Conservation (phyloP, 2,113 vertebrate genomes). For the Okapia johnstoni region DNA sequence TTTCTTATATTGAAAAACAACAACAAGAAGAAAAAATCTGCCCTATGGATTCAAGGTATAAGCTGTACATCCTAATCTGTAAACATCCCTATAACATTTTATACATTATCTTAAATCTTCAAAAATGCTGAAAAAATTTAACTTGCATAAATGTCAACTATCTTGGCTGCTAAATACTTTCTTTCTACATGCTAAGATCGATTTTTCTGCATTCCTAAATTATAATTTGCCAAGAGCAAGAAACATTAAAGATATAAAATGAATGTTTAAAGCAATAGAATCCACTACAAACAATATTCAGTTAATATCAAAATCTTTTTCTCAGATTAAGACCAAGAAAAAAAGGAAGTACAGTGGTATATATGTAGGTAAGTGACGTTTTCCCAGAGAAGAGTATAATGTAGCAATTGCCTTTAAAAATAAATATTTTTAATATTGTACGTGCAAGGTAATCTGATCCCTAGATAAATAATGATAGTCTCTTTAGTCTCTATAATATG, state of each 20-base stretch:
- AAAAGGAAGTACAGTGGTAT: conserved; percentile 19
- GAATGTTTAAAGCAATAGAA: conserved; percentile 63
- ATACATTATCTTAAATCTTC: conserved; percentile 44
- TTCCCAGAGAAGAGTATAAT: conserved; percentile 1
- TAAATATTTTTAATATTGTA: not conserved
- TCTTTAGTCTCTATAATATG: not conserved
- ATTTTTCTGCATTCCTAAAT: conserved; percentile 73
- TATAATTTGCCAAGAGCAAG: conserved; percentile 64
- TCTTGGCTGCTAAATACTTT: conserved; percentile 70
- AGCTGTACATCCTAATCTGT: not conserved
- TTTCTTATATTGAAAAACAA: not conserved
- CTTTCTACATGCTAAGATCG: conserved; percentile 53
- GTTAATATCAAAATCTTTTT: conserved; percentile 29
- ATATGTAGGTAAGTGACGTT: not conserved
- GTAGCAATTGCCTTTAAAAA: not conserved
- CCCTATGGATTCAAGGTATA: conserved; percentile 30
- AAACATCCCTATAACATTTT: not conserved
- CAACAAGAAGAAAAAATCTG: not conserved
- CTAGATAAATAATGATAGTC: not conserved
- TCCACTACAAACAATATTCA: conserved; percentile 49
- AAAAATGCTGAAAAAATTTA: conserved; percentile 56
- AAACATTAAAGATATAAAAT: conserved; percentile 54
- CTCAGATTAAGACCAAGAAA: conserved; percentile 39
- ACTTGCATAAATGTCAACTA: conserved; percentile 68
- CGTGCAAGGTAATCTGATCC: not conserved